A percentile compares a stretch with the other conserved stretches of the same genome.
phyloP scores from a whole-genome alignment of 1,140 invertebrate genomes.

The Tetramorium simillimum region DNA sequence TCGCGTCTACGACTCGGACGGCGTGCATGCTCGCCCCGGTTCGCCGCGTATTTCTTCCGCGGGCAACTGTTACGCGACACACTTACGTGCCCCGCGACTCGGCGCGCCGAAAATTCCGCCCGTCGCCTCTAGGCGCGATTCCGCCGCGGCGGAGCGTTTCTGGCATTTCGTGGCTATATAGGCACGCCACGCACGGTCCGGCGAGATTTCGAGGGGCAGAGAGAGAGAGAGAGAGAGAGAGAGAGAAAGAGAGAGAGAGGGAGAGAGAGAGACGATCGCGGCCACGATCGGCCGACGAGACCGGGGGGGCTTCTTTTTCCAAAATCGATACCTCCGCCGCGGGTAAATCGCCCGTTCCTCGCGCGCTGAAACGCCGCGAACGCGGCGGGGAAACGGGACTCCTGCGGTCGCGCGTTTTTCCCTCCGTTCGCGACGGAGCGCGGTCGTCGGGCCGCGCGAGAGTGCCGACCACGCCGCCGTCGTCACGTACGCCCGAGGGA shows the following conservation, averaged over 20 bases:
- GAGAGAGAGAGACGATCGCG: background rate
- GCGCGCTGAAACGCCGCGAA: too few species aligned
- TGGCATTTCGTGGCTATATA: background rate
- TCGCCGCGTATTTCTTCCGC: constrained; percentile 36
- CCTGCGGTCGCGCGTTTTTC: too few species aligned
- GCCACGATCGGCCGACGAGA: background rate
- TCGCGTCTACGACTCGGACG: background rate
- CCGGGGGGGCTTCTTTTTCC: background rate
- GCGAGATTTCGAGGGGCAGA: background rate
- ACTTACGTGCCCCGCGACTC: constrained; percentile 16
- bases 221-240: background rate
- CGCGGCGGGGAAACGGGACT: background rate
- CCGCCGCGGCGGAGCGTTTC: background rate
- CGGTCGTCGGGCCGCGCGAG: constrained; percentile 6
- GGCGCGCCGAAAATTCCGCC: constrained; percentile 8
- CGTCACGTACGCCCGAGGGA: constrained; percentile 30
- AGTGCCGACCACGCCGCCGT: background rate
- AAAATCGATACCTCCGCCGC: constrained; percentile 8
- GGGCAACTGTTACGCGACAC: constrained; percentile 51
- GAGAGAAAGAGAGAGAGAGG: background rate
- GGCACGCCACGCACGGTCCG: background rate
- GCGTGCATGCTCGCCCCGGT: background rate
- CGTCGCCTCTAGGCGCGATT: background rate
- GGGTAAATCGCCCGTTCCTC: background rate
- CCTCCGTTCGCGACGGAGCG: background rate